phyloP scores from a whole-genome alignment of 2,797 vertebrate species.

The Hoplostethus mediterraneus region DNA sequence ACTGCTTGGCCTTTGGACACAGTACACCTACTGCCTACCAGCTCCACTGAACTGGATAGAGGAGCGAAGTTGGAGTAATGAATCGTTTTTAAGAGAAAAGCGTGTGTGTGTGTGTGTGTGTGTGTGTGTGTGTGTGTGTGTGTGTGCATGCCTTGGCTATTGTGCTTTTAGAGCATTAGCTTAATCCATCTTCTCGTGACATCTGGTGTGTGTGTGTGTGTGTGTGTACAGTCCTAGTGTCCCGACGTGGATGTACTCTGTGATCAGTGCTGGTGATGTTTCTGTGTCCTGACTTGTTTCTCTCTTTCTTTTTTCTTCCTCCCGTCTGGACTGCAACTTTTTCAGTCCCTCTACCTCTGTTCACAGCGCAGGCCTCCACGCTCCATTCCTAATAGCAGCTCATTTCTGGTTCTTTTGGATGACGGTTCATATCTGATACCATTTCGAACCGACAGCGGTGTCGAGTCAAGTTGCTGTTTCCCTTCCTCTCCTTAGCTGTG shows the following conservation, averaged over 20 bases:
- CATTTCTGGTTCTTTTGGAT: no score
- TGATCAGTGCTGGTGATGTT: slow-evolving; percentile 13
- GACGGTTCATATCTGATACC: no score
- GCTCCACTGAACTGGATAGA: slow-evolving; percentile 6
- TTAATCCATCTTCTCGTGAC: slow-evolving; percentile 17
- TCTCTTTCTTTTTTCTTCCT: not conserved
- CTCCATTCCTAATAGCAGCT: no score
- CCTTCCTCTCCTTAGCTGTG: no score
- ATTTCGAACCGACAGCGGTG: no score
- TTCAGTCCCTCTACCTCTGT: no score
- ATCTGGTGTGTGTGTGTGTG: slow-evolving; percentile 4
- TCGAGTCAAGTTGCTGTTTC: no score
- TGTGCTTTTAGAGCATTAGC: slow-evolving; percentile 30
- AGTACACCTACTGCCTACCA: not conserved
- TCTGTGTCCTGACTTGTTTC: not conserved
- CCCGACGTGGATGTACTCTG: slow-evolving; percentile 5
- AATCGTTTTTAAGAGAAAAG: slow-evolving; percentile 33
- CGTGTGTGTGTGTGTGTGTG: no score
- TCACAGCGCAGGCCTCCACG: no score
- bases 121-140: slow-evolving; percentile 12
- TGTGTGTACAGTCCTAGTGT: not conserved
- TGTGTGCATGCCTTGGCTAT: slow-evolving; percentile 5
- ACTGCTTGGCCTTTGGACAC: no score
- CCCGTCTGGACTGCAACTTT: no score
- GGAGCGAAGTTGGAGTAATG: not conserved